Conservation (phyloP, 1,140 invertebrate species). For the Drosophila micromelanica region DNA sequence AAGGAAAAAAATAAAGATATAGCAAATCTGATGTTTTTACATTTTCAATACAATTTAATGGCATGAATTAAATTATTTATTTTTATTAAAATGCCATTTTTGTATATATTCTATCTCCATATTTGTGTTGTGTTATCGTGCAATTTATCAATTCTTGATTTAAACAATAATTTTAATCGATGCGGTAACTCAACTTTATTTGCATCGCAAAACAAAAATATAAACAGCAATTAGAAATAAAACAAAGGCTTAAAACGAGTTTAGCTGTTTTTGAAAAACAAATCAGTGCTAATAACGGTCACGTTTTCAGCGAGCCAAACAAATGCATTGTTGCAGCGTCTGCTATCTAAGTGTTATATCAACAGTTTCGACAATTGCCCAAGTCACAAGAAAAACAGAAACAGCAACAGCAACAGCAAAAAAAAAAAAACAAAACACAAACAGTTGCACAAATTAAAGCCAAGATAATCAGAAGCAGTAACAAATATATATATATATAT, state of each 20-base stretch:
- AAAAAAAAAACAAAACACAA: conserved; percentile 15
- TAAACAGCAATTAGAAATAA: conserved; percentile 25
- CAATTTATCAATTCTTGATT: background rate
- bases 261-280: conserved; percentile 21
- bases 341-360: conserved; percentile 78
- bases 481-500: too few species aligned
- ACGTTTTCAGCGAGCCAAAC: conserved; percentile 62
- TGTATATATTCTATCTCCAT: too few species aligned
- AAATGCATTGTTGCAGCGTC: conserved; percentile 69
- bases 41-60: too few species aligned
- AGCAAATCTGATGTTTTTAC: too few species aligned
- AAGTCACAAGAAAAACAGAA: conserved; percentile 29
- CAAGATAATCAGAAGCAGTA: conserved; percentile 66
- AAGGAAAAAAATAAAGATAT: too few species aligned
- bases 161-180: background rate
- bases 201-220: conserved; percentile 12
- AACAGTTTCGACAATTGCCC: conserved; percentile 65
- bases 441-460: conserved; percentile 68
- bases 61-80: too few species aligned
- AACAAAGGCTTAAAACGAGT: conserved; percentile 4
- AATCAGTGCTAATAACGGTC: conserved; percentile 68
- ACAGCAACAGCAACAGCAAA: conserved; percentile 18
- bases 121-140: background rate
- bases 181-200: conserved; percentile 1
- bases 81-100: too few species aligned